These are phyloP conservation scores for Belonocnema kinseyi DNA, from an alignment of 1,140 invertebrate species.

Conservation along the genomic window DNA sequence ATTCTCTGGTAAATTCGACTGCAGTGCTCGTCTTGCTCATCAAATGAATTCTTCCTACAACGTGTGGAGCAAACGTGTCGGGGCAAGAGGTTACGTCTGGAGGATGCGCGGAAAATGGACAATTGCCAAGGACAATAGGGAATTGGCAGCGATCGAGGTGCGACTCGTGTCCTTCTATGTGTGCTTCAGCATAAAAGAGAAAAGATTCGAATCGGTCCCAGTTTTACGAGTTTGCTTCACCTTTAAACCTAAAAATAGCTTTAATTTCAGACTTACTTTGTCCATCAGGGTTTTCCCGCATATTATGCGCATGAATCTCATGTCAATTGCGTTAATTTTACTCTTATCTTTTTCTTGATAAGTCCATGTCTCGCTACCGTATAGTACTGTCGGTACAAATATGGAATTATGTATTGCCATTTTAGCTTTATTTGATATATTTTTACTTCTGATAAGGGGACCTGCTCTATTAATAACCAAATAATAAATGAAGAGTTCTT, in stretches of 20 bases:
- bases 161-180: slow-evolving; percentile 45
- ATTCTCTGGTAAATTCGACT: slow-evolving; percentile 34
- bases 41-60: slow-evolving; percentile 44
- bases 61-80: neutral
- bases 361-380: too few species aligned
- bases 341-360: too few species aligned
- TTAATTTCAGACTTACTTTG: neutral
- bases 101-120: slow-evolving; percentile 51
- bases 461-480: too few species aligned
- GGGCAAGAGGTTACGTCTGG: slow-evolving; percentile 9
- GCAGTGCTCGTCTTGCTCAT: slow-evolving; percentile 35
- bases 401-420: too few species aligned
- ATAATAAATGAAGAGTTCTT: too few species aligned
- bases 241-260: neutral
- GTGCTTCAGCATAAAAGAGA: neutral
- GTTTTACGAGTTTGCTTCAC: neutral
- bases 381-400: too few species aligned
- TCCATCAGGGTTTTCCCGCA: too few species aligned
- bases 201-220: neutral
- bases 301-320: too few species aligned
- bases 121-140: slow-evolving; percentile 59
- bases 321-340: too few species aligned
- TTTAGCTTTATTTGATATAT: too few species aligned
- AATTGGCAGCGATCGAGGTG: slow-evolving; percentile 60
- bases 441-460: too few species aligned